Base-by-base conservation (phyloP, 2,888 invertebrate species). In the Machimus atricapillus region DNA sequence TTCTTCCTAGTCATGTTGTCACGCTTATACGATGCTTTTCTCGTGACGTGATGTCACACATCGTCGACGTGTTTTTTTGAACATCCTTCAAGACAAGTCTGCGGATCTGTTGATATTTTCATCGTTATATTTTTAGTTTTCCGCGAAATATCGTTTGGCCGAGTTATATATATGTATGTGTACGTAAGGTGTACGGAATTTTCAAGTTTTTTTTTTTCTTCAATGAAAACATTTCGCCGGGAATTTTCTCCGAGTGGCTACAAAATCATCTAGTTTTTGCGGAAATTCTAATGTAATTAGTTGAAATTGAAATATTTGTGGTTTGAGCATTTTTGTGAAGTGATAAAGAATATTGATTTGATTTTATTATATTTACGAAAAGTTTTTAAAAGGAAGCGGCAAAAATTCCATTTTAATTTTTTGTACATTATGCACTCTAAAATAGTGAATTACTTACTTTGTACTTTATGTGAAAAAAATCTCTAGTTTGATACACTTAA, bases 61-160 rank as follows among this genome's bases (percentile, higher is more conserved):
- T 79, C 14, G 66, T 4, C n/a, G 43, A 46, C 85, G 73, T 83
- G 16, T 83, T 85, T 23, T n/a, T 86, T 58, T 66, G 37, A 31
- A 66, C 27, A 66, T 66, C 27, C 27, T 66, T 66, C 27, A 52
- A 12, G 66, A 66, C 58, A 79, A 37, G 78, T 83, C 19, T 27
- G 46, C 16, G 23, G 43, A 16, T 34, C 43, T 85, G 85, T 85
- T 73, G 78, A 88, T 82, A 85, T 88, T 86, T 87, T 82, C 78
- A 83, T 34, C 77, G 66, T 34, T 52, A 27, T 88, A 88, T 88
- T 88, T 88, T 87, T 88, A 88, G 88, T 88, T 88, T 87, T 86
- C 81, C 85, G 88, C 86, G 79, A 88, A 87, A 85, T 52, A 82
- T 83, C 66, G 58, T 83, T 66, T 66, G 81, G 27, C 66, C 85